Evolutionary conservation across 2,113 vertebrate species (phyloP), one percentile per base, ranked within the genome.

Genomic region (Syngnathoides biaculeatus): DNA sequence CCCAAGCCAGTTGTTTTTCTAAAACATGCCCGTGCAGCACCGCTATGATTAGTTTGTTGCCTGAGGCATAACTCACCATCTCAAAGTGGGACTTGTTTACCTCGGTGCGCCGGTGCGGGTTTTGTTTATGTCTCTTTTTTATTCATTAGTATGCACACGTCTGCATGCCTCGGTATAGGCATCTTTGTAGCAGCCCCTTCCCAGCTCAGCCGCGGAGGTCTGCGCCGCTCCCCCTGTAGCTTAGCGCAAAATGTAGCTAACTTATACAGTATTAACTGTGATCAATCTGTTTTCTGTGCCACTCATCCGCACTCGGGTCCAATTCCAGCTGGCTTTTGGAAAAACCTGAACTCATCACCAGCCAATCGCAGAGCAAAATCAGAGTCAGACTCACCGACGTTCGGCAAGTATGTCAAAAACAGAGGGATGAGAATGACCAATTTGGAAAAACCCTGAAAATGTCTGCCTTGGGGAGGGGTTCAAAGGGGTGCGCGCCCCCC

Each of bases 11-110:
- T 87, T 87, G 86, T 89, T 88, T 85, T 86, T 83, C 78, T 59
- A 80, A 75, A 86, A 81, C 77, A 86, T 86, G 81, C 76, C 84
- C 79, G 71, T 79, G 80, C 76, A 87, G 86, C 76, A 76, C 43
- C 74, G 81, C 79, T 75, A 75, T 85, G 82, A 89, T 88, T 86
- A 84, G 87, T 87, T 87, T 83, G 77, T 88, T 86, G 89, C 86
- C 89, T 72, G 74, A 75, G 85, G 86, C 81, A 69, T 66, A 77
- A 80, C 76, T 83, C 77, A 4, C 60, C 73, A 78, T 80, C 80
- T 85, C 71, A 79, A 81, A 87, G 81, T 81, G 78, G 72, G 80
- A 79, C 80, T 74, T 87, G 80, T 88, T 87, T 87, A 88, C 85
- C 79, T 85, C 79, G 74, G 74, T 69, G 67, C 73, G 79, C 68